Percentiles rank a stretch among this genome's conserved stretches.
Evolutionary conservation across 2,797 vertebrate species (phyloP).

Genomic region (Hydrocynus forskahlii): DNA sequence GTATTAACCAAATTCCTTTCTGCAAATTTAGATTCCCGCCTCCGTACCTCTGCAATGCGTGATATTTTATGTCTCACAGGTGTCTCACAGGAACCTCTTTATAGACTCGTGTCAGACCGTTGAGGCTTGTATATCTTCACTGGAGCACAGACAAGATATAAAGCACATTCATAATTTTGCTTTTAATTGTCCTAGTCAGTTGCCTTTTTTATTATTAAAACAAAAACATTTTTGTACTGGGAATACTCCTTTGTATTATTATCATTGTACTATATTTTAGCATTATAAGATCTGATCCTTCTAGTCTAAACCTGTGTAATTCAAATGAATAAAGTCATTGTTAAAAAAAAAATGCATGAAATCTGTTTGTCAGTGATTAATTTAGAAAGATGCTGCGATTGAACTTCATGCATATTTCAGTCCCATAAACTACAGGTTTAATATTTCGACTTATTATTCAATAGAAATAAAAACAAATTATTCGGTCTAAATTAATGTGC

Average conservation of each 20-base stretch:
- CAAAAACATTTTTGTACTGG: not conserved
- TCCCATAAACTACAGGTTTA: not conserved
- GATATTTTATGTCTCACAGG: slow-evolving; percentile 75
- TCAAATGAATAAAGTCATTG: not conserved
- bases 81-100: slow-evolving; percentile 65
- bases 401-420: not conserved
- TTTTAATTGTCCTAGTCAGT: slow-evolving; percentile 11
- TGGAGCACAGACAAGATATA: slow-evolving; percentile 15
- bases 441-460: not conserved
- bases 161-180: slow-evolving; percentile 32
- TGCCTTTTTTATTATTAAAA: slow-evolving; percentile 11
- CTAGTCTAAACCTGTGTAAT: not conserved
- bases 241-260: not conserved
- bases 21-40: slow-evolving; percentile 61
- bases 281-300: not conserved
- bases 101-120: slow-evolving; percentile 28
- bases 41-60: slow-evolving; percentile 56
- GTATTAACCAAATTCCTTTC: slow-evolving; percentile 62
- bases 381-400: not conserved
- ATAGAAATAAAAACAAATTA: no score
- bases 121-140: slow-evolving; percentile 25
- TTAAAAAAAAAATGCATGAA: not conserved
- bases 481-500: not conserved
- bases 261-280: not conserved
- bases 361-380: slow-evolving; percentile 3